phyloP scores from a whole-genome alignment of 2,888 invertebrate genomes.

The Nowickia ferox region DNA sequence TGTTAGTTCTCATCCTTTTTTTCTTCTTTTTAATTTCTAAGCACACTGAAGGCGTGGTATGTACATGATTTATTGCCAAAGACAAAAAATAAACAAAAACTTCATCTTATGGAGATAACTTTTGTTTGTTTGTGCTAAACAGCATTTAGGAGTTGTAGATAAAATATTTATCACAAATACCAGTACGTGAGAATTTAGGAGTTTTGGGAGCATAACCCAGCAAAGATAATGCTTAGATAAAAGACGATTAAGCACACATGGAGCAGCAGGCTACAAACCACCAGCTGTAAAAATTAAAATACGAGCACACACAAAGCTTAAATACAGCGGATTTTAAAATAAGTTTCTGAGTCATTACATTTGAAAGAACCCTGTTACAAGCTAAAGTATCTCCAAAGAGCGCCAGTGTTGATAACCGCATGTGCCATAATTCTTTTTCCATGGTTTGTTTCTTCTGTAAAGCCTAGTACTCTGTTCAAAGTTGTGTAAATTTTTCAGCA shows the following conservation, averaged over 20 bases:
- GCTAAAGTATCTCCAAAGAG: too few species aligned
- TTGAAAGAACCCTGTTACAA: too few species aligned
- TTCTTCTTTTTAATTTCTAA: neutral
- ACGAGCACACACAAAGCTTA: neutral
- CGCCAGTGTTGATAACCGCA: too few species aligned
- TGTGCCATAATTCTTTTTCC: too few species aligned
- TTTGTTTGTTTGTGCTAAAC: slow-evolving; percentile 29
- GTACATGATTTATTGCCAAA: slow-evolving; percentile 30
- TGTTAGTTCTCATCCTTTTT: neutral
- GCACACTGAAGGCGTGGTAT: slow-evolving; percentile 37
- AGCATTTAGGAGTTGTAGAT: slow-evolving; percentile 29
- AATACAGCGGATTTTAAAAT: too few species aligned
- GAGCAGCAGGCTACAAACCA: too few species aligned
- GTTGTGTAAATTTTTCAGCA: too few species aligned
- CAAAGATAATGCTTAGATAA: neutral
- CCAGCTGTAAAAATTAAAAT: neutral
- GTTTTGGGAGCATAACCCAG: neutral
- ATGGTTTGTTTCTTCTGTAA: too few species aligned
- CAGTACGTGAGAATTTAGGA: neutral
- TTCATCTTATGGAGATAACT: slow-evolving; percentile 12
- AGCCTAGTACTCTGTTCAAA: too few species aligned
- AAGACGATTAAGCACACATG: neutral
- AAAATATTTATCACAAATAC: slow-evolving; percentile 15
- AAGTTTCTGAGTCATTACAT: too few species aligned
- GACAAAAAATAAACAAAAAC: neutral